A percentile compares a stretch with the other conserved stretches of the same genome.
phyloP scores from a whole-genome alignment of 2,888 invertebrate genomes.

The Conomelus anceps region DNA sequence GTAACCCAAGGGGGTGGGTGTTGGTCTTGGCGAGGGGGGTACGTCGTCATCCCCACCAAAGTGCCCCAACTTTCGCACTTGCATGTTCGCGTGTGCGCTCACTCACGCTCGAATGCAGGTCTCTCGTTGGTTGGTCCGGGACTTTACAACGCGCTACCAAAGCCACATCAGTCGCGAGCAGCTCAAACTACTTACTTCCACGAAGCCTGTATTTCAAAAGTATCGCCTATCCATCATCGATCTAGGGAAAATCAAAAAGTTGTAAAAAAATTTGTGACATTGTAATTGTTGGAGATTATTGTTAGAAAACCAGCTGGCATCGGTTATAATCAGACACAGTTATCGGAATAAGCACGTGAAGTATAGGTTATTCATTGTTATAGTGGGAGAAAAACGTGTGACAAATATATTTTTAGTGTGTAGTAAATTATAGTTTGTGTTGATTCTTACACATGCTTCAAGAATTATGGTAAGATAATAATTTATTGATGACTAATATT shows the following conservation, averaged over 20 bases:
- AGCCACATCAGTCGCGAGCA: too few relatives aligned
- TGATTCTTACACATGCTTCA: neutral
- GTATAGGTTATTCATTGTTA: neutral
- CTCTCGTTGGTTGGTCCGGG: neutral
- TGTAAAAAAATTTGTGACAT: too few relatives aligned
- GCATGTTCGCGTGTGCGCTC: neutral
- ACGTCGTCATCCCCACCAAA: neutral
- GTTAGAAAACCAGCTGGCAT: too few relatives aligned
- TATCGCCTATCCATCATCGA: neutral
- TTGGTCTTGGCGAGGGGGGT: neutral
- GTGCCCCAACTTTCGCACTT: neutral
- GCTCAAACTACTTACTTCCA: neutral
- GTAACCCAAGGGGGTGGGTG: neutral
- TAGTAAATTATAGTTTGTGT: too few relatives aligned
- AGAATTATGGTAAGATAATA: neutral
- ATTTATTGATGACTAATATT: neutral
- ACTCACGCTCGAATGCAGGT: neutral
- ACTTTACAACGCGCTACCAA: neutral
- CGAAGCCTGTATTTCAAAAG: too few relatives aligned
- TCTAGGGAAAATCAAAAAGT: neutral
- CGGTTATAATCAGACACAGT: neutral
- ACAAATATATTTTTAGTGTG: neutral
- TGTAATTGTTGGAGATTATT: too few relatives aligned
- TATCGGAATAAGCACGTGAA: neutral
- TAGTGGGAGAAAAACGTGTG: neutral